Percentiles rank a stretch among this genome's conserved stretches.
Conservation (phyloP, 2,113 vertebrate species). For the Psammodynastes pulverulentus region DNA sequence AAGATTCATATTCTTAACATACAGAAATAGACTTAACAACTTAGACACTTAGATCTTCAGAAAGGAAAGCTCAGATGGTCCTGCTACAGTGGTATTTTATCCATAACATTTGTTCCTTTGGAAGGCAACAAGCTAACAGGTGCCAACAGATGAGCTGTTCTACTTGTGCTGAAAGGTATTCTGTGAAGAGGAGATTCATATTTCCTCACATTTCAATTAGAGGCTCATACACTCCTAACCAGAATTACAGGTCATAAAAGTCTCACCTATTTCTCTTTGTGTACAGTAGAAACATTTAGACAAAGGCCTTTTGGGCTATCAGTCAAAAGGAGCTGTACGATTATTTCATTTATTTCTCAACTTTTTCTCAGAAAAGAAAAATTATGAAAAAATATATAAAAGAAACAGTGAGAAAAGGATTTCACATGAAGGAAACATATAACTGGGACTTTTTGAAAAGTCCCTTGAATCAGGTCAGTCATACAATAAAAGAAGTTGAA, state of each 20-base stretch:
- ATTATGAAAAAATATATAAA: neutral
- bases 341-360: neutral
- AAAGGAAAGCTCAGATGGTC: neutral
- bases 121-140: neutral
- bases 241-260: neutral
- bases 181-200: neutral
- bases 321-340: neutral
- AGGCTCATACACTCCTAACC: neutral
- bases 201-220: neutral
- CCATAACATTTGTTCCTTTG: neutral
- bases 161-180: neutral
- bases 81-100: neutral
- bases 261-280: neutral
- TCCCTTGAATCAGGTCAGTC: neutral
- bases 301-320: neutral
- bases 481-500: neutral
- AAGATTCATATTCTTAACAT: neutral
- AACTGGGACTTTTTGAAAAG: neutral
- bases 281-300: neutral
- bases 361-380: neutral
- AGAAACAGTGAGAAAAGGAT: neutral
- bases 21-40: neutral
- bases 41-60: neutral
- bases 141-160: neutral
- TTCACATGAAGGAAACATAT: neutral